phyloP scores from a whole-genome alignment of 2,113 vertebrate genomes.

The Hippolais icterina region DNA sequence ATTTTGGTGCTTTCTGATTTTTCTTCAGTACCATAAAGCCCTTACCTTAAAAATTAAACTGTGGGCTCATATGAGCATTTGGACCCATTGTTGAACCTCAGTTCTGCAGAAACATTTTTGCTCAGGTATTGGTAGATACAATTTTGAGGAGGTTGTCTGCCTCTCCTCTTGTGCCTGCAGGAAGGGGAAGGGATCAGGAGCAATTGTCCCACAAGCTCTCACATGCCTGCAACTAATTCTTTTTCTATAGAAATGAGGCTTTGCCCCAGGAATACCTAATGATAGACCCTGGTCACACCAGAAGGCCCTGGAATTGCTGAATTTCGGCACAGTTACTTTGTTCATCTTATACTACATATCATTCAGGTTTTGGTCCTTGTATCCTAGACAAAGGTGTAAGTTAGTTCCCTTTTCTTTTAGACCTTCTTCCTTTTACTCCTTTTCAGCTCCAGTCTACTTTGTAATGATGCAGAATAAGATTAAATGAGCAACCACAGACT shows the following conservation, averaged over 20 bases:
- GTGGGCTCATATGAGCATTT: background rate
- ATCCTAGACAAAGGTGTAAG: background rate
- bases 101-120: background rate
- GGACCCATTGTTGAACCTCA: background rate
- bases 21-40: background rate
- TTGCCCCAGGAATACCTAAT: background rate
- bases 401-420: background rate
- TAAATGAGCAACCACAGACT: background rate
- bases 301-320: background rate
- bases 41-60: background rate
- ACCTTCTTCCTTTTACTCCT: background rate
- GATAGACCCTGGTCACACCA: background rate
- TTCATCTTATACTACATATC: fast-evolving
- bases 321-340: background rate
- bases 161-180: background rate
- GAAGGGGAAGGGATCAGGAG: background rate
- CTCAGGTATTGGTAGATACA: fast-evolving
- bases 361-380: background rate
- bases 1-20: background rate
- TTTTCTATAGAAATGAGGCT: background rate
- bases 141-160: background rate
- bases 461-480: background rate
- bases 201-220: background rate
- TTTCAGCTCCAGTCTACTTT: background rate
- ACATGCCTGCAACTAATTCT: background rate